Conservation (phyloP, 2,888 invertebrate genomes). For the Parelbella ahira region DNA sequence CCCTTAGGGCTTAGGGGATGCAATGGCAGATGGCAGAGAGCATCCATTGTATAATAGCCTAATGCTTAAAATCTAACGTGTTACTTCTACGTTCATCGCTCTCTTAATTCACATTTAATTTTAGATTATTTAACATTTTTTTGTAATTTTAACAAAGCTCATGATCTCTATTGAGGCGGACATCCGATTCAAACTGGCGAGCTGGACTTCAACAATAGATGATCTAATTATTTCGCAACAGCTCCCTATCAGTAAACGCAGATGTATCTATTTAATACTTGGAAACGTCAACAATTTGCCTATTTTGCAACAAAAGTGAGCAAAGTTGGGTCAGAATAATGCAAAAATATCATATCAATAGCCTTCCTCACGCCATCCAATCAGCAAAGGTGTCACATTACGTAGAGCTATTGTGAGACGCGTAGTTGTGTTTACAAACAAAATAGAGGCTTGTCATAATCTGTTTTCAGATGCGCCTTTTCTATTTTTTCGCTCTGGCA, state of each 20-base stretch:
- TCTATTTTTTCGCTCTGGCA: slow-evolving; percentile 69
- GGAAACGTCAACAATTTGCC: slow-evolving; percentile 74
- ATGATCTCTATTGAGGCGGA: slow-evolving; percentile 41
- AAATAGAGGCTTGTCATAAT: slow-evolving; percentile 78
- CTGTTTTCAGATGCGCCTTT: slow-evolving; percentile 71
- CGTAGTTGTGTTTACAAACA: slow-evolving; percentile 74
- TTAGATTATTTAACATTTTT: background rate
- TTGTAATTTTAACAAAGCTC: too few species aligned
- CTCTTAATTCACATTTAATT: too few species aligned
- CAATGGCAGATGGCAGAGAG: too few species aligned
- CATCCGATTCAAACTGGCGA: slow-evolving; percentile 38
- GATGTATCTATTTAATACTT: slow-evolving; percentile 50
- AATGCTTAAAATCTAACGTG: too few species aligned
- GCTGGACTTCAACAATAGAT: slow-evolving; percentile 37
- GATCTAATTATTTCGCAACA: slow-evolving; percentile 46
- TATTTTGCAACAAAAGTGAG: slow-evolving; percentile 64
- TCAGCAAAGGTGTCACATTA: slow-evolving; percentile 76
- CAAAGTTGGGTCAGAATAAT: too few species aligned
- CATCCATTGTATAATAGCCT: too few species aligned
- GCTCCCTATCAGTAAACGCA: slow-evolving; percentile 41
- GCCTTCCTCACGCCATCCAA: slow-evolving; percentile 64
- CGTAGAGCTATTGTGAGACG: slow-evolving; percentile 54
- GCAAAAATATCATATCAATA: slow-evolving; percentile 64
- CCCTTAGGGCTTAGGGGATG: too few species aligned
- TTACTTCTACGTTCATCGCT: too few species aligned